These are phyloP conservation scores for Trichogramma pretiosum DNA, from an alignment of 1,140 invertebrate species.

Conservation along the genomic window DNA sequence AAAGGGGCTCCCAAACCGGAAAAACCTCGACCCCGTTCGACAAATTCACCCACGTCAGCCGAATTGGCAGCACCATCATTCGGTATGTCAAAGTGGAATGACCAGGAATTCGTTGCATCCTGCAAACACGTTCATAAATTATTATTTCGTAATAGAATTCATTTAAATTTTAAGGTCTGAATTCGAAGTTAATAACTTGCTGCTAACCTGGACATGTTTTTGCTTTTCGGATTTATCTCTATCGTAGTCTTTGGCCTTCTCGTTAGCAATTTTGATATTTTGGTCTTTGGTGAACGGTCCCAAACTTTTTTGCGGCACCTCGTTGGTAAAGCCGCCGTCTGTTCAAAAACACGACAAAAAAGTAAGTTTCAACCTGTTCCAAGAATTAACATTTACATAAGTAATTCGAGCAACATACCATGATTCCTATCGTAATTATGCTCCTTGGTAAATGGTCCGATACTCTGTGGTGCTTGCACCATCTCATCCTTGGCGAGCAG, in stretches of 20 bases:
- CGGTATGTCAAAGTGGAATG: too few species aligned
- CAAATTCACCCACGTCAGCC: constrained; percentile 21
- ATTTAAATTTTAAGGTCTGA: not conserved
- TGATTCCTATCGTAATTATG: constrained; percentile 33
- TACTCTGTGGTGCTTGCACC: constrained; percentile 20
- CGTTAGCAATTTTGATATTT: constrained; percentile 22
- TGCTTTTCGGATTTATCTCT: not conserved
- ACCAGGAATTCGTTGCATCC: constrained; percentile 30
- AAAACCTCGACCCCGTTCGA: constrained; percentile 11
- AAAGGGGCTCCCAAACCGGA: not conserved
- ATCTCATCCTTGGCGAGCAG: constrained; percentile 15
- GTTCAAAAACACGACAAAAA: too few species aligned
- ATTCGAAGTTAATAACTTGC: not conserved
- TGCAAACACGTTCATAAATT: too few species aligned
- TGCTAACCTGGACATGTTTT: constrained; percentile 8
- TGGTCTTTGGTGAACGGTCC: constrained; percentile 39
- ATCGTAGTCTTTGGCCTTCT: not conserved
- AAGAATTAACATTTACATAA: too few species aligned
- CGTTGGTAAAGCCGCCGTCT: constrained; percentile 5
- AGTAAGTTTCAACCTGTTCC: too few species aligned
- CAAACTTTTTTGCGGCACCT: constrained; percentile 26
- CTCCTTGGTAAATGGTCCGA: constrained; percentile 35
- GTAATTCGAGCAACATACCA: too few species aligned
- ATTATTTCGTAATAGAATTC: too few species aligned
- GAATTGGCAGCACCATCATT: constrained; percentile 38